Conservation (phyloP, 2,113 vertebrate species). For the Pseudorasbora parva region DNA sequence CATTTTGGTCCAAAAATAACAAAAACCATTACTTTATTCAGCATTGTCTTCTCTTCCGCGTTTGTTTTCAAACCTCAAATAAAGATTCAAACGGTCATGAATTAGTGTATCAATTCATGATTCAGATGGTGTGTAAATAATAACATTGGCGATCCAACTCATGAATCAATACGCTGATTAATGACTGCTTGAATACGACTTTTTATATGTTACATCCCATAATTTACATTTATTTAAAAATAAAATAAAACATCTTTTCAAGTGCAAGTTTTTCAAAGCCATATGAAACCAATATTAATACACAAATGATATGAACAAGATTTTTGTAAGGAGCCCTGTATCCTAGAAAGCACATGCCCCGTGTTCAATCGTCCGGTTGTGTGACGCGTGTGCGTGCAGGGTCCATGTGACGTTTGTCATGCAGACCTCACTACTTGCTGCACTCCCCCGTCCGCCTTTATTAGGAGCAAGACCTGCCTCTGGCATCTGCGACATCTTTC, state of each 20-base stretch:
- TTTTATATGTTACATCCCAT: neutral
- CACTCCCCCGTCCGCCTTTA: constrained; percentile 37
- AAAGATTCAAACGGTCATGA: no score
- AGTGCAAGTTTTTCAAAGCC: neutral
- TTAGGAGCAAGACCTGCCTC: constrained; percentile 50
- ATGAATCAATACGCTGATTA: no score
- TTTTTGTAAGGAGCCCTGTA: neutral
- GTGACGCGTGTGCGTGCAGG: constrained; percentile 38
- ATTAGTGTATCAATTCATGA: no score
- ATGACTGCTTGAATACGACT: no score
- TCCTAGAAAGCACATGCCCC: constrained; percentile 12
- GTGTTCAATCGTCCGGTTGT: constrained; percentile 16
- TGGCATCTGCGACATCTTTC: constrained; percentile 49
- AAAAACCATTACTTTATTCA: no score
- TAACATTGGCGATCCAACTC: no score
- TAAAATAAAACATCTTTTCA: no score
- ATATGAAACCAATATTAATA: neutral
- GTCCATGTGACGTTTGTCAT: constrained; percentile 51
- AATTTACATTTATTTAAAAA: no score
- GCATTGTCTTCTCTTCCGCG: no score
- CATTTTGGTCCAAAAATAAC: no score
- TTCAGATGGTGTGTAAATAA: no score
- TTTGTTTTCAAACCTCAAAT: no score
- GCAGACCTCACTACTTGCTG: constrained; percentile 37
- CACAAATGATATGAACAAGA: neutral